Conservation (phyloP, 2,888 invertebrate genomes). For the Slavum lentiscoides region DNA sequence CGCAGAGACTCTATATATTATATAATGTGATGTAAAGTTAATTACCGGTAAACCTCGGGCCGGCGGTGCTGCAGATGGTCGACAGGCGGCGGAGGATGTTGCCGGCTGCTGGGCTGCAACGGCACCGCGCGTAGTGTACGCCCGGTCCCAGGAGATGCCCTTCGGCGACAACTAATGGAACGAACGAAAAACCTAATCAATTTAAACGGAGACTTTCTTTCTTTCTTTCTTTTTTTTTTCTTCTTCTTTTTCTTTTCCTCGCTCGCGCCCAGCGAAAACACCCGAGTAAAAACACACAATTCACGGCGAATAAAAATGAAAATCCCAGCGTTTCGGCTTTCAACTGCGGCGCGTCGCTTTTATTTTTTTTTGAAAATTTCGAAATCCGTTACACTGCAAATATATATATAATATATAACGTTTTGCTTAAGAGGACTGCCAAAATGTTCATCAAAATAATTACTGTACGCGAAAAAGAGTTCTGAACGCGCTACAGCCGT, state of each 20-base stretch:
- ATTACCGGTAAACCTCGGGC: conserved; percentile 46
- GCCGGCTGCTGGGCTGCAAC: no score
- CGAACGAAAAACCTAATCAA: conserved; percentile 54
- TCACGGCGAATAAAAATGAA: conserved; percentile 32
- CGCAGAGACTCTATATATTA: conserved; percentile 33
- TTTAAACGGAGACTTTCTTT: conserved; percentile 48
- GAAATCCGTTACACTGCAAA: conserved; percentile 21
- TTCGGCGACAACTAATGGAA: conserved; percentile 48
- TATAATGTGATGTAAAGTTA: conserved; percentile 38
- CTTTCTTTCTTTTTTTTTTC: neutral
- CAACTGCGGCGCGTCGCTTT: conserved; percentile 11
- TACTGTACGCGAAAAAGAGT: no score
- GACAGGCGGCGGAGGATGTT: neutral
- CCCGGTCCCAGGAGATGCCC: conserved; percentile 43
- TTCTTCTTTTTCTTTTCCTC: neutral
- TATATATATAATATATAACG: neutral
- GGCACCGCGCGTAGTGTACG: no score
- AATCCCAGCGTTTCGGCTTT: conserved; percentile 31
- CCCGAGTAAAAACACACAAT: conserved; percentile 10
- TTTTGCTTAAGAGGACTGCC: no score
- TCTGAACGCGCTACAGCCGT: no score
- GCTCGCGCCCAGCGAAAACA: no score
- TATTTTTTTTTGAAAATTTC: conserved; percentile 22
- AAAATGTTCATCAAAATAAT: no score
- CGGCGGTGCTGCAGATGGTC: neutral